Evolutionary conservation across 1,140 invertebrate genomes (phyloP), one percentile per base, ranked within the genome.

Genomic region (Solenopsis invicta): DNA sequence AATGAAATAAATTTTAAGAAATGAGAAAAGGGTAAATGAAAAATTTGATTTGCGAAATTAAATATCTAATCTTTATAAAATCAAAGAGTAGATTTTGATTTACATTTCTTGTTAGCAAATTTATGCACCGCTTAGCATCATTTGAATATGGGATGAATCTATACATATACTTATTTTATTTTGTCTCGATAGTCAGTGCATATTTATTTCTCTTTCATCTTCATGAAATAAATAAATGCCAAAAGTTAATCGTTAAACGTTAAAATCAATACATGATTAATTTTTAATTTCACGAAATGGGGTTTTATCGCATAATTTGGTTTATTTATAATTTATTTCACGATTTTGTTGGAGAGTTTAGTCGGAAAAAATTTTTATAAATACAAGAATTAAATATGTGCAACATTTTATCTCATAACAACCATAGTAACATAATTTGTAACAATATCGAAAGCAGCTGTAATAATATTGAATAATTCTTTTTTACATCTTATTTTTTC

Each of bases 381-480:
- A 37, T 56, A 2, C 18, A 34, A 34, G 34, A 72, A 16, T 74
- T 72, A 12, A 72, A 56, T 74, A 56, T 12, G 12, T 56, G 21
- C 13, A 72, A 54, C 24, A 37, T 56, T 56, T 56, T 56, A 37
- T 54, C 6, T 56, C 18, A 37, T 72, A 72, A n/a, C 54, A 74
- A 37, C 8, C 37, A 34, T 56, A 41, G n/a, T 41, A 56, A 56
- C 21, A 37, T 56, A 67, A 67, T 74, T 21, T n/a, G 10, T 41
- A 45, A 18, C 12, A 74, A 37, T 56, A 4, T 5, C 29, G 16
- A 21, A 45, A 21, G 4, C 10, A 67, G 13, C 56, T 72, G 12
- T 72, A 37, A 56, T 74, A 56, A 74, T 18, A 74, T 56, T 37
- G 4, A 72, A 76, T 29, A 76, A 21, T 76, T 61, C 9, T 41